Evolutionary conservation across 2,888 invertebrate genomes (phyloP).

Genomic region (Plebejus argus): DNA sequence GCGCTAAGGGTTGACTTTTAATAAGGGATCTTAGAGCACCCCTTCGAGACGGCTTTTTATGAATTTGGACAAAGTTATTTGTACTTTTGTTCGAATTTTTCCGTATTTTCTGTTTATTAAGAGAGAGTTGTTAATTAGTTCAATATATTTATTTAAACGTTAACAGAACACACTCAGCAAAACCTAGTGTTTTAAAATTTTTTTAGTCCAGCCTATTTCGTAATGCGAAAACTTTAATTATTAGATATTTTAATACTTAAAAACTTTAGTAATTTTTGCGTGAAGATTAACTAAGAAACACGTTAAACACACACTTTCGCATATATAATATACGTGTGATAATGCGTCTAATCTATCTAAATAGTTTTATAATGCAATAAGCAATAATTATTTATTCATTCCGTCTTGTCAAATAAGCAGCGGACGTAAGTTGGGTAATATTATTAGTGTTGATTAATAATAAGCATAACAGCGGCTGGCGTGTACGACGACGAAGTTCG

Average conservation of each 20-base stretch:
- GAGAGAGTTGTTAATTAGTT: neutral
- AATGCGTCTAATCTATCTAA: neutral
- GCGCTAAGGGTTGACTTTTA: conserved; percentile 54
- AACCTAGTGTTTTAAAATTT: no score
- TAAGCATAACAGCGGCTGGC: conserved; percentile 42
- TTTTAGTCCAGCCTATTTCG: no score
- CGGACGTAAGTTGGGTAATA: conserved; percentile 36
- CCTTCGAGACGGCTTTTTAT: conserved; percentile 22
- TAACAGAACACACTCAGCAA: no score
- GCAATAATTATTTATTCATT: neutral
- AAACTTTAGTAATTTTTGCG: no score
- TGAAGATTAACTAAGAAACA: no score
- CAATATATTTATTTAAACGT: neutral
- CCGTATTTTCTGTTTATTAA: neutral
- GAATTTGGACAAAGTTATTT: conserved; percentile 20
- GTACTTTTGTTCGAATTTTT: neutral
- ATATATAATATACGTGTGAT: no score
- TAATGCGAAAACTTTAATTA: no score
- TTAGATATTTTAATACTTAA: no score
- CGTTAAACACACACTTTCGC: no score
- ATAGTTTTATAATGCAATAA: neutral
- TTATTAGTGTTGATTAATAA: conserved; percentile 43
- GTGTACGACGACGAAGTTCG: conserved; percentile 42
- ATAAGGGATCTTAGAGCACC: conserved; percentile 52
- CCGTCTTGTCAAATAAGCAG: neutral